phyloP scores from a whole-genome alignment of 2,113 vertebrate genomes.

The Meleagris gallopavo region DNA sequence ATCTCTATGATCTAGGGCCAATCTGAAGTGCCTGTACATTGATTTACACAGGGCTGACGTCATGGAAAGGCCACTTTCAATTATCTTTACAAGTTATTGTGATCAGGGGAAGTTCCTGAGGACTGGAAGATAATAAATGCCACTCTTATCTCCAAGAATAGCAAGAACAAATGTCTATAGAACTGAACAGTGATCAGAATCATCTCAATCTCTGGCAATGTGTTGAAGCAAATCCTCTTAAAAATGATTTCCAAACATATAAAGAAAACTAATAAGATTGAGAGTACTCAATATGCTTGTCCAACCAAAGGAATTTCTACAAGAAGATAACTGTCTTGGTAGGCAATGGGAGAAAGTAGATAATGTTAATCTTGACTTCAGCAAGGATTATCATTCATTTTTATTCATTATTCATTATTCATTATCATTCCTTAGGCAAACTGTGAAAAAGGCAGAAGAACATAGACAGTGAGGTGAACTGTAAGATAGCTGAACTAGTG shows the following conservation, averaged over 20 bases:
- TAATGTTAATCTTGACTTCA: neutral
- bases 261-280: fast-evolving
- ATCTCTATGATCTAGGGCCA: neutral
- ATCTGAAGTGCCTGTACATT: neutral
- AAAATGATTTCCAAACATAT: neutral
- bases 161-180: neutral
- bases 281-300: neutral
- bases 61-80: neutral
- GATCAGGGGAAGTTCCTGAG: neutral
- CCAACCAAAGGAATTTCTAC: neutral
- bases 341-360: neutral
- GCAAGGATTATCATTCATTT: neutral
- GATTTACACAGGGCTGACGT: neutral
- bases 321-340: neutral
- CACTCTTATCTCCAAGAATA: neutral
- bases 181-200: neutral
- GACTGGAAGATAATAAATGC: neutral
- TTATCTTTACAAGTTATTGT: neutral
- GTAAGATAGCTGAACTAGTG: neutral
- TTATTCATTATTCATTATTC: too few relatives aligned
- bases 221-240: neutral
- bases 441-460: neutral
- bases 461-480: neutral
- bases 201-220: neutral
- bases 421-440: neutral